Evolutionary conservation across 2,888 invertebrate species (phyloP).

Genomic region (Hyalella azteca): DNA sequence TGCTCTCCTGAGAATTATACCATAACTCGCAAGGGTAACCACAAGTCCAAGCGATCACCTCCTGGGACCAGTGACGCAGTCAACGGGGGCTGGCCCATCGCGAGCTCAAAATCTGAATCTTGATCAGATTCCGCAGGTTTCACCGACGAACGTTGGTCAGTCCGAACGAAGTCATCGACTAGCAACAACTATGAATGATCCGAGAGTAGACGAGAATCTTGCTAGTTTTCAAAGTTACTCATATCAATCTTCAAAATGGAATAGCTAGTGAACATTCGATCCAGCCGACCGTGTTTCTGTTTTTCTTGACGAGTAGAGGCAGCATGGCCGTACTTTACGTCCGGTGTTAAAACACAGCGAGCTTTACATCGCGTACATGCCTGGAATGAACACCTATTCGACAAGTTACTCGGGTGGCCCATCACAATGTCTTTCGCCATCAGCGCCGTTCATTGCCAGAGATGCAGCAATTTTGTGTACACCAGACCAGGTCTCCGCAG

Average conservation of each 20-base stretch:
- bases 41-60: conserved; percentile 46
- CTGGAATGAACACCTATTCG: conserved; percentile 35
- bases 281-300: conserved; percentile 41
- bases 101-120: conserved; percentile 42
- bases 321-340: not conserved
- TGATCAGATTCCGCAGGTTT: conserved; percentile 9
- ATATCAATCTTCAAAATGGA: not conserved
- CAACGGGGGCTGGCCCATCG: no score
- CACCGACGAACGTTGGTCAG: not conserved
- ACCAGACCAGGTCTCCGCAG: conserved; percentile 37
- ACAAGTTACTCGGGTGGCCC: conserved; percentile 24
- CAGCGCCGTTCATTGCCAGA: conserved; percentile 42
- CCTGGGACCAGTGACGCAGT: conserved; percentile 45
- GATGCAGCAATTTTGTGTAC: conserved; percentile 41
- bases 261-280: not conserved
- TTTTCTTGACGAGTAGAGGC: conserved; percentile 52
- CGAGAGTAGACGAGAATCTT: not conserved
- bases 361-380: conserved; percentile 41
- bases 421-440: not conserved
- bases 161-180: not conserved
- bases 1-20: conserved; percentile 89
- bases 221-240: no score
- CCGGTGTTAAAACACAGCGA: conserved; percentile 27
- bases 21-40: conserved; percentile 85
- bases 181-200: not conserved